Evolutionary conservation across 2,888 invertebrate species (phyloP), one percentile per base, ranked within the genome.

Genomic region (Lasioglossum oenotherae): DNA sequence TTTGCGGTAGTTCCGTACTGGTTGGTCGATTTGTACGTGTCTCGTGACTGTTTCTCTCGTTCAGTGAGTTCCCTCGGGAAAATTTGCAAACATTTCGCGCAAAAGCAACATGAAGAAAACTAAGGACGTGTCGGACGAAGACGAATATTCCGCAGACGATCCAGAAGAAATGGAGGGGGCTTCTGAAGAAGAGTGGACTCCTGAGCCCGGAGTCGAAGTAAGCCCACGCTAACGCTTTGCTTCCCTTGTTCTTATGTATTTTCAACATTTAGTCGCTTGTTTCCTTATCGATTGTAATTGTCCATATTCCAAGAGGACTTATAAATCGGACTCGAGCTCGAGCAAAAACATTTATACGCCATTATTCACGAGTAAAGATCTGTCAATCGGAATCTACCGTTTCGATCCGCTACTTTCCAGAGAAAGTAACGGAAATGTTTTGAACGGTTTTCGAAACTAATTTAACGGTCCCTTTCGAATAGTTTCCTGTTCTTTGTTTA

Each of bases 131-230:
- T 93, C 94, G 79, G 95, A 95, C 92, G 95, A 95, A 90, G 95
- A 95, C 90, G 95, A 95, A 80, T 95, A 93, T 88, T 94, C 94
- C 71, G 94, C 94, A 41, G 95, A 95, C 89, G 95, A 95, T 90
- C 95, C 95, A 1, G 95, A 95, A 82, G 95, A 95, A 90, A 93
- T 95, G 67, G 94, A 94, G 91, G 95, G 94, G 87, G 94, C 93
- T 57, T 95, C 95, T n/a, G 95, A 95, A 82, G 95, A 95, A 86
- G 95, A 95, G 75, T 95, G 95, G 95, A 93, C 93, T 72, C 95
- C 95, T 41, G 94, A 92, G 82, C 91, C 93, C 80, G 94, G 92
- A 86, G 91, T 93, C 60, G 95, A 94, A 92, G 95, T 95, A 88
- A 91, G 88, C 82, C 88, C 88, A 89, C 90, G 88, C 90, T 89